Conservation (phyloP, 2,888 invertebrate species). For the Eudasyphora cyanicolor region DNA sequence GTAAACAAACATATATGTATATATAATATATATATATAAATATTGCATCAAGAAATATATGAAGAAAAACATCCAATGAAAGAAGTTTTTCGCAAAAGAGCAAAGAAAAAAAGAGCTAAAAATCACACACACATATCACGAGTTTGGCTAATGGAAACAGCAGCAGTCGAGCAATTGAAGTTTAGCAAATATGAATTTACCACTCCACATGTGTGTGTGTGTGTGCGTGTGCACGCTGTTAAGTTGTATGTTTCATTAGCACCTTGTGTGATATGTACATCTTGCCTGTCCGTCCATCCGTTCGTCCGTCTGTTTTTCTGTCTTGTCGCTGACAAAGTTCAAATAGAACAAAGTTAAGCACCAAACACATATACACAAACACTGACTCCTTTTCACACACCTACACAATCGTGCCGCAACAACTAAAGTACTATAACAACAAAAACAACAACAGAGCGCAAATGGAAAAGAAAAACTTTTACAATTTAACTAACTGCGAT, state of each 20-base stretch:
- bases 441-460: background rate
- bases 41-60: background rate
- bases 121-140: conserved; percentile 43
- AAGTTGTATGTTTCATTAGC: conserved; percentile 49
- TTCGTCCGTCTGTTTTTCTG: too few relatives aligned
- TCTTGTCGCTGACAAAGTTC: conserved; percentile 42
- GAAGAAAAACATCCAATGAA: background rate
- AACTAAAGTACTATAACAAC: background rate
- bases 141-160: conserved; percentile 49
- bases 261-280: conserved; percentile 19
- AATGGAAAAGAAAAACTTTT: conserved; percentile 46
- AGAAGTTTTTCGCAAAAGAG: background rate
- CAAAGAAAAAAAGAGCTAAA: background rate
- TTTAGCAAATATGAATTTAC: conserved; percentile 46
- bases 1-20: too few relatives aligned
- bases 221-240: background rate
- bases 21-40: background rate
- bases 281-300: too few relatives aligned
- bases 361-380: background rate
- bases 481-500: conserved; percentile 57
- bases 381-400: background rate
- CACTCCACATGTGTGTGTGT: background rate
- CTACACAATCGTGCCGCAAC: too few relatives aligned
- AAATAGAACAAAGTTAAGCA: conserved; percentile 40
- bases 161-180: too few relatives aligned